phyloP scores from a whole-genome alignment of 2,888 invertebrate genomes.

The Hirtodrosophila cameraria region DNA sequence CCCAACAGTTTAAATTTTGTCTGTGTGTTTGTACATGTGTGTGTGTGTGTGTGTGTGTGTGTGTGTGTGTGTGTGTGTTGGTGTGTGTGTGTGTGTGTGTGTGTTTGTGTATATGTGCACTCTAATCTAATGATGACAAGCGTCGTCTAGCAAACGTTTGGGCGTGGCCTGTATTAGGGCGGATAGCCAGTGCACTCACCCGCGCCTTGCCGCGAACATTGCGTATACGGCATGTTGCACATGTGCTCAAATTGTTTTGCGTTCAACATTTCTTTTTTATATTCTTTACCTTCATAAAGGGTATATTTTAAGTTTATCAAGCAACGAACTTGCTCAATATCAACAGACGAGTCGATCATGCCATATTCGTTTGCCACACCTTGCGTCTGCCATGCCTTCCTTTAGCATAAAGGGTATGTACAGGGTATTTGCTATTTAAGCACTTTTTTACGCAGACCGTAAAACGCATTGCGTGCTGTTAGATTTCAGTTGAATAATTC shows the following conservation, averaged over 20 bases:
- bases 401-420: too few relatives aligned
- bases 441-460: not conserved
- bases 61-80: constrained; percentile 8
- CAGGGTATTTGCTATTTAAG: too few relatives aligned
- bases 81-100: constrained; percentile 27
- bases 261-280: constrained; percentile 36
- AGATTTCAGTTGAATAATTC: constrained; percentile 26
- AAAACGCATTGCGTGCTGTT: constrained; percentile 23
- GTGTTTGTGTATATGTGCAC: constrained; percentile 39
- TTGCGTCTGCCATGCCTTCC: too few relatives aligned
- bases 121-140: constrained; percentile 80
- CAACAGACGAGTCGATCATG: not conserved
- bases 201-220: constrained; percentile 40
- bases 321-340: too few relatives aligned
- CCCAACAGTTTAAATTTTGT: constrained; percentile 65
- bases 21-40: constrained; percentile 7
- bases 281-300: not conserved
- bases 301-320: too few relatives aligned
- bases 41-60: constrained; percentile 5
- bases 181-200: constrained; percentile 38
- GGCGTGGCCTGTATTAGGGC: constrained; percentile 32
- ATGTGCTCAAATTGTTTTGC: constrained; percentile 53
- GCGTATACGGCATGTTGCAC: constrained; percentile 72
- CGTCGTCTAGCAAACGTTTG: constrained; percentile 53
- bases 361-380: too few relatives aligned